These are phyloP conservation scores for Strigamia crassipes DNA, from an alignment of 2,888 invertebrate species.

Conservation along the genomic window DNA sequence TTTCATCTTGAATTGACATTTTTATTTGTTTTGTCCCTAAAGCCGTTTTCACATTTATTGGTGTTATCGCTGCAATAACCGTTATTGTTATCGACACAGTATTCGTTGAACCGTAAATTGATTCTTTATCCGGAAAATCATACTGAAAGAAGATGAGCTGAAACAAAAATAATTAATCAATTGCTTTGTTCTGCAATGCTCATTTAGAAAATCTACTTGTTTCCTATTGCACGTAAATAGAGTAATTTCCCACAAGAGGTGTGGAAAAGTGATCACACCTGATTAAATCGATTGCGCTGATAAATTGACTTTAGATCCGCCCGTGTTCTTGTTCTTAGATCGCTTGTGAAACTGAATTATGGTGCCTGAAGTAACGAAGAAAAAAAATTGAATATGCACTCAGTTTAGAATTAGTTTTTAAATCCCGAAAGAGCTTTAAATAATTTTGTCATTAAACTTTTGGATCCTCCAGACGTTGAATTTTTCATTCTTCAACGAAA, in stretches of 20 bases:
- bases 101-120: too few species aligned
- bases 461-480: too few species aligned
- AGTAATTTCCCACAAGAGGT: background rate
- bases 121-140: too few species aligned
- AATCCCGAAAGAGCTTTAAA: background rate
- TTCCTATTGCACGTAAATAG: background rate
- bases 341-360: background rate
- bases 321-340: background rate
- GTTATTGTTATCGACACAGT: too few species aligned
- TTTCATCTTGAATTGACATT: too few species aligned
- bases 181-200: background rate
- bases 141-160: too few species aligned
- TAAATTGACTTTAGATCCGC: background rate
- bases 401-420: background rate
- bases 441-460: background rate
- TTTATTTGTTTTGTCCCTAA: too few species aligned
- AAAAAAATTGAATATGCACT: background rate
- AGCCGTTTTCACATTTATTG: too few species aligned
- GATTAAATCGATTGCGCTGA: constrained; percentile 2
- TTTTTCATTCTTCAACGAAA: too few species aligned
- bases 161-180: too few species aligned
- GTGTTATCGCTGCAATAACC: too few species aligned
- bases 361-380: background rate
- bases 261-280: background rate
- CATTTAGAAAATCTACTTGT: background rate